Percentiles rank a stretch among this genome's conserved stretches.
Conservation (phyloP, 2,797 vertebrate genomes). For the Paguma larvata region DNA sequence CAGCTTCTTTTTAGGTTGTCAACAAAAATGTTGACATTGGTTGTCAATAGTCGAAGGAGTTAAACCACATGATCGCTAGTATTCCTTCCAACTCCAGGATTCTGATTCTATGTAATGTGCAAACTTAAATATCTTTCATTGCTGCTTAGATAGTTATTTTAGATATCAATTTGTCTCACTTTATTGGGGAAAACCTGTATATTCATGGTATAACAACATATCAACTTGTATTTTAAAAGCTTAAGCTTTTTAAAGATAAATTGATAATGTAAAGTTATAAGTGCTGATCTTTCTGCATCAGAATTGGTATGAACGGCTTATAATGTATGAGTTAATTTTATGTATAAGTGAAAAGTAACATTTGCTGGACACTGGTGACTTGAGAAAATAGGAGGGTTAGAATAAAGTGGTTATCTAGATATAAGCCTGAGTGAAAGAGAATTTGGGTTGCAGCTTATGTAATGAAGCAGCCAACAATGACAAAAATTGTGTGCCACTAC, state of each 20-base stretch:
- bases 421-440: not conserved
- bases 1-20: slow-evolving; percentile 66
- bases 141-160: slow-evolving; percentile 20
- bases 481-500: not conserved
- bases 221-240: slow-evolving; percentile 23
- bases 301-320: slow-evolving; percentile 10
- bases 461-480: not conserved
- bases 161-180: not conserved
- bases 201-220: not conserved
- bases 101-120: not conserved
- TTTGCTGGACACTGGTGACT: not conserved
- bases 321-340: not conserved
- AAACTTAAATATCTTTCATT: not conserved
- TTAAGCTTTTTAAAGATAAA: slow-evolving; percentile 27
- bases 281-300: slow-evolving; percentile 51
- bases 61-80: not conserved
- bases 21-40: not conserved
- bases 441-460: not conserved
- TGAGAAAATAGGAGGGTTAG: not conserved
- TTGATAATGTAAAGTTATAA: not conserved
- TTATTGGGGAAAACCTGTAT: slow-evolving; percentile 54
- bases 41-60: not conserved
- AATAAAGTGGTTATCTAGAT: not conserved
- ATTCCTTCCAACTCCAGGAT: slow-evolving; percentile 13
- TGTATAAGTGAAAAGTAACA: not conserved